Evolutionary conservation across 2,888 invertebrate species (phyloP), one percentile per base, ranked within the genome.

Genomic region (Fragum fragum): DNA sequence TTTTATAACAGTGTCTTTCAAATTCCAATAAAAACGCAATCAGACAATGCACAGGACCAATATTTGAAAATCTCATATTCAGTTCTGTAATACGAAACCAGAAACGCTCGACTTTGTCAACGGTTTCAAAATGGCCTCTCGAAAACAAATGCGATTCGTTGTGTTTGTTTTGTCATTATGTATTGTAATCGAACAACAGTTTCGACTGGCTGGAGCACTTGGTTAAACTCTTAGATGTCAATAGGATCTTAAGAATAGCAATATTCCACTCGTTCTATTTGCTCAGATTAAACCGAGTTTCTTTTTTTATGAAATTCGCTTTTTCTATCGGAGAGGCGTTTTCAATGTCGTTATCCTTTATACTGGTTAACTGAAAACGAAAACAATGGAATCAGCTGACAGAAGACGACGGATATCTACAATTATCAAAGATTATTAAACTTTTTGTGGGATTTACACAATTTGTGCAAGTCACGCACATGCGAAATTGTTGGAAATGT

Each of bases 121-220:
- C 18, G 23, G 9, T 26, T 42, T 66, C 42, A 66, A 66, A 47
- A 66, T 42, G 42, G 66, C 42, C 66, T 42, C 66, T 66, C 42
- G n/a, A 42, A 23, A 66, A 23, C 66, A 66, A 83, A 83, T 76
- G 70, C 71, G 63, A 70, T 70, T 73, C 76, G 79, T 61, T 73
- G 71, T 83, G 79, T 83, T 83, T 83, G 71, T 52, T 83, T 79
- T 73, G 71, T 32, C 75, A 79, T 83, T 71, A 42, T 59, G 70
- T 66, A 79, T 83, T 83, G 39, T 79, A 57, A 29, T 66, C 53
- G 36, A 76, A 79, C 79, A 83, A 59, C 36, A 26, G 55, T 32
- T 11, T 63, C 66, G 79, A 70, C 28, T 7, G 23, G 29, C 63
- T 63, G 52, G 57, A 69, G 61, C 29, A 63, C 57, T 73, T 83